phyloP scores from a whole-genome alignment of 2,113 vertebrate species.

The Pelecanus crispus region DNA sequence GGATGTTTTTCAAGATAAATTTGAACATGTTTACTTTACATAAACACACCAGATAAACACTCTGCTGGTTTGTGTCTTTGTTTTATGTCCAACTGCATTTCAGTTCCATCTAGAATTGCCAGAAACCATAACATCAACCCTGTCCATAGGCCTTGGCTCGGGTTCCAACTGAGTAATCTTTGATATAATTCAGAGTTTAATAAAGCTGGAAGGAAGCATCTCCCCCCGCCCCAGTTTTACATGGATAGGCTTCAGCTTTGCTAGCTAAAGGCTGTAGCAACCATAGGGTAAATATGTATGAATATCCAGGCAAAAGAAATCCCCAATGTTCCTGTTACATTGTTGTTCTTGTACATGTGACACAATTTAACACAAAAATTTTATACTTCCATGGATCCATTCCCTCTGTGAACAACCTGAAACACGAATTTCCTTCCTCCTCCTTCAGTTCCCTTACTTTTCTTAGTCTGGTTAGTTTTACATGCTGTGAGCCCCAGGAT shows the following conservation, averaged over 20 bases:
- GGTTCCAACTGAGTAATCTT: not conserved
- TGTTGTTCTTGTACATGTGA: not conserved
- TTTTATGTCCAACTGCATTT: slow-evolving; percentile 10
- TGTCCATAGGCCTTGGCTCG: not conserved
- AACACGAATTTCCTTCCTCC: not conserved
- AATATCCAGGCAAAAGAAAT: not conserved
- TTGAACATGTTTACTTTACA: not conserved
- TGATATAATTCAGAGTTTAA: not conserved
- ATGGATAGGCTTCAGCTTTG: not conserved
- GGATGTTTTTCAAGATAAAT: not conserved
- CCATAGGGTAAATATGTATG: not conserved
- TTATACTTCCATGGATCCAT: not conserved
- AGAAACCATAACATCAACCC: slow-evolving; percentile 15
- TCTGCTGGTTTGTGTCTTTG: not conserved
- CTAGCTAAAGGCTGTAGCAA: not conserved
- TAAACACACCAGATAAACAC: not conserved
- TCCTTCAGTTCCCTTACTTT: not conserved
- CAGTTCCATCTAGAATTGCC: not conserved
- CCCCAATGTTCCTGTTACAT: not conserved
- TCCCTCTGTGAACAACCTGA: not conserved
- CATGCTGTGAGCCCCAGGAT: not conserved
- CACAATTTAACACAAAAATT: not conserved
- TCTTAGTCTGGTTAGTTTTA: not conserved
- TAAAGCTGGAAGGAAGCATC: not conserved
- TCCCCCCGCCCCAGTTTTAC: not conserved